These are phyloP conservation scores for Platygyra sinensis DNA, from an alignment of 64 coral and sea anemone genomes.

Conservation along the genomic window DNA sequence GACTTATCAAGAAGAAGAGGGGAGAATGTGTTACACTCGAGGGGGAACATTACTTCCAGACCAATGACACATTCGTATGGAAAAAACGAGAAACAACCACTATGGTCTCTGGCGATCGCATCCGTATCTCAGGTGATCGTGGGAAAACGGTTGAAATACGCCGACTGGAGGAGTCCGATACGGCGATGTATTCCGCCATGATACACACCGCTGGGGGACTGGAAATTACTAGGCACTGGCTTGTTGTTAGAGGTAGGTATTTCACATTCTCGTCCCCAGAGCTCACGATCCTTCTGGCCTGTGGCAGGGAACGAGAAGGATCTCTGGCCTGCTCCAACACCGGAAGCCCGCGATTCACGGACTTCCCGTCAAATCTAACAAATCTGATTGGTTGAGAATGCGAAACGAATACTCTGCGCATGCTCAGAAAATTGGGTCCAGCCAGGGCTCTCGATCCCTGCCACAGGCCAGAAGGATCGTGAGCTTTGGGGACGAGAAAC, in stretches of 20 bases:
- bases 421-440: too few species aligned
- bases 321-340: too few species aligned
- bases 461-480: too few species aligned
- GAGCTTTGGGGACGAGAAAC: too few species aligned
- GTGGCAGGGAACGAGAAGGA: too few species aligned
- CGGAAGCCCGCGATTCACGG: too few species aligned
- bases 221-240: constrained; percentile 85
- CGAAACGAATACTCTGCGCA: too few species aligned
- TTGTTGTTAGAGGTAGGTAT: constrained; percentile 69
- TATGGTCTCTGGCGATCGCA: constrained; percentile 21
- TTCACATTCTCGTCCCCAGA: too few species aligned
- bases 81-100: constrained; percentile 38
- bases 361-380: too few species aligned
- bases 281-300: too few species aligned
- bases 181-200: constrained; percentile 66
- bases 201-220: constrained; percentile 50
- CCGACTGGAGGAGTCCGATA: constrained; percentile 43
- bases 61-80: constrained; percentile 37
- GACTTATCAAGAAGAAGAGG: constrained; percentile 61
- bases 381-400: too few species aligned
- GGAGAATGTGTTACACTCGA: constrained; percentile 80
- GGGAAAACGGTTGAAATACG: neutral
- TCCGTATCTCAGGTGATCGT: constrained; percentile 12
- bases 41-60: constrained; percentile 57
- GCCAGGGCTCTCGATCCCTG: too few species aligned